Conservation (phyloP, 2,888 invertebrate genomes). For the Hanleya hanleyi region DNA sequence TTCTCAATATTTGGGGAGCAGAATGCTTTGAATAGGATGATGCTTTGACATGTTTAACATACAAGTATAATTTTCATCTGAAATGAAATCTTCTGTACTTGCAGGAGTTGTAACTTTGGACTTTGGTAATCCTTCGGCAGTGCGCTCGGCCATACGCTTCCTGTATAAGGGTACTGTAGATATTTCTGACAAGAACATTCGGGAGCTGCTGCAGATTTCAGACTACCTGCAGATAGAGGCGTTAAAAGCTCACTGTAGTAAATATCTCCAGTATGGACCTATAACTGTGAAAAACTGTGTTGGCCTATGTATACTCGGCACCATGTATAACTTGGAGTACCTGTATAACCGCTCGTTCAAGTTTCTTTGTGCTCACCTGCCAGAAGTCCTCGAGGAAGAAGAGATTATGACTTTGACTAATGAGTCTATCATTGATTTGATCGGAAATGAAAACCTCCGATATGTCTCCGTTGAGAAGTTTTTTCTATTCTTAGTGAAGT, state of each 20-base stretch:
- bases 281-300: constrained; percentile 53
- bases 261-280: constrained; percentile 42
- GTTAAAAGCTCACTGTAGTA: constrained; percentile 48
- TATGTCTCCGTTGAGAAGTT: constrained; percentile 52
- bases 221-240: constrained; percentile 58
- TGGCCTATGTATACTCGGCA: constrained; percentile 48
- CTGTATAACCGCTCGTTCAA: constrained; percentile 47
- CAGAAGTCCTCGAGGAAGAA: constrained; percentile 47
- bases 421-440: constrained; percentile 48
- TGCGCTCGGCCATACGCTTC: constrained; percentile 52
- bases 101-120: constrained; percentile 47
- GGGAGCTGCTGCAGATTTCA: constrained; percentile 52
- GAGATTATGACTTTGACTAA: constrained; percentile 51
- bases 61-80: neutral
- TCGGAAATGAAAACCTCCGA: constrained; percentile 48
- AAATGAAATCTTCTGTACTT: constrained; percentile 13
- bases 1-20: too few species aligned
- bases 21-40: too few species aligned
- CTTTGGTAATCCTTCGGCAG: constrained; percentile 45
- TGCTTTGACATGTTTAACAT: too few species aligned
- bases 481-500: constrained; percentile 51
- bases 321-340: constrained; percentile 53
- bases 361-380: constrained; percentile 50
- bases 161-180: constrained; percentile 50
- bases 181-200: constrained; percentile 41